Evolutionary conservation across 2,797 vertebrate species (phyloP), one percentile per base, ranked within the genome.

Genomic region (Ptychobarbus kaznakovi): DNA sequence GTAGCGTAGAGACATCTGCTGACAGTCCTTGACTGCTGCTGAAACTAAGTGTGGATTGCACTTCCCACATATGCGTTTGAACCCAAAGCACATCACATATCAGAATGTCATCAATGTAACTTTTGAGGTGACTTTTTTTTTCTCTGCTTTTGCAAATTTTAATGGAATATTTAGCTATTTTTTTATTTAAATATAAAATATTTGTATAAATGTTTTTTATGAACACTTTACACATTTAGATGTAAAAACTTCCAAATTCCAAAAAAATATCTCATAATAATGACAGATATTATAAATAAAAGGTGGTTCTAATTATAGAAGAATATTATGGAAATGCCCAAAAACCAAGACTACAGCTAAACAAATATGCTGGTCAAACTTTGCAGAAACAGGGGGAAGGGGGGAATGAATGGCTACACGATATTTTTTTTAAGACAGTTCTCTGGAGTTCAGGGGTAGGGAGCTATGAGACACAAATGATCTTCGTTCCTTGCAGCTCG

Each of bases 41-140:
- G 42, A 58, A 82, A 81, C 70, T 70, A 68, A 69, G 25, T 75
- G 81, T 81, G 51, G 10, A 87, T 80, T 75, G 15, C 51, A 61
- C 51, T 75, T 63, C 66, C 46, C 12, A 22, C 7, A 22, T 63
- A 4, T 63, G 40, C 38, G 16, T 16, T 65, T 40, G n/a, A 56
- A 46, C 38, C 16, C n/a, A 40, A 53, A 70, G 3, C 8, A 53
- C 32, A 53, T n/a, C 22, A 69, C 32, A 69, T n/a, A 38, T 81
- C 32, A 81, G 28, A 69, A 69, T 79, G 46, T 40, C 12, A 51
- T 12, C 32, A 56, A 6, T 38, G 10, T 22, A 32, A 35, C 18
- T 35, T 51, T 25, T 81, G 7, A 35, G 28, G 3, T 49, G 12
- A 16, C 6, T 51, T 66, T 7, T 46, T 20, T 6, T 46, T 20